phyloP scores from a whole-genome alignment of 2,888 invertebrate species.

The Apocheima hispidaria region DNA sequence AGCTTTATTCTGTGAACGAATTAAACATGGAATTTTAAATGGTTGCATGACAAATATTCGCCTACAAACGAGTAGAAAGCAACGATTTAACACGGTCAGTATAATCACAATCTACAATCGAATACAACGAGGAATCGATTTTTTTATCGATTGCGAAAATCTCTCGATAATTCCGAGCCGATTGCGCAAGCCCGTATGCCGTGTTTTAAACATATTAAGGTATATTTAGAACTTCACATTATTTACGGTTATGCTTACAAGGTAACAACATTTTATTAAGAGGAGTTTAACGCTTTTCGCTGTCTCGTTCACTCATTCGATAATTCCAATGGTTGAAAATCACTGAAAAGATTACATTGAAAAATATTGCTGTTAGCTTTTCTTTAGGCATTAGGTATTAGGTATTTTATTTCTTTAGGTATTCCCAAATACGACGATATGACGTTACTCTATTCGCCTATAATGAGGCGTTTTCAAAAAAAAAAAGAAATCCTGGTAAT shows the following conservation, averaged over 20 bases:
- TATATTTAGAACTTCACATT: slow-evolving; percentile 5
- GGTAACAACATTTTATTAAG: slow-evolving; percentile 3
- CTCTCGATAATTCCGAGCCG: slow-evolving; percentile 41
- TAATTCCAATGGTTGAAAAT: background rate
- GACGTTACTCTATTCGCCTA: no score
- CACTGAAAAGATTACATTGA: no score
- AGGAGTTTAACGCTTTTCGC: background rate
- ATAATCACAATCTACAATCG: slow-evolving; percentile 41
- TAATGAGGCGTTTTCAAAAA: no score
- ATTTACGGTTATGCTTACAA: slow-evolving; percentile 2
- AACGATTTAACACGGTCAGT: slow-evolving; percentile 43
- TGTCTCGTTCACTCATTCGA: background rate
- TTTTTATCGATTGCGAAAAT: slow-evolving; percentile 45
- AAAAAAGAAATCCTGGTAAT: no score
- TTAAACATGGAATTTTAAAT: slow-evolving; percentile 2
- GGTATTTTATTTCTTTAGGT: no score
- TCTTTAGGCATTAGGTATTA: no score
- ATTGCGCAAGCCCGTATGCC: slow-evolving; percentile 33
- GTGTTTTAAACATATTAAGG: slow-evolving; percentile 26
- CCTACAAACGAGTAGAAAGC: slow-evolving; percentile 34
- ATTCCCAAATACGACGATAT: no score
- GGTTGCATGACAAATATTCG: slow-evolving; percentile 27
- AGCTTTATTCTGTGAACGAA: background rate
- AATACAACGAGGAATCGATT: slow-evolving; percentile 46
- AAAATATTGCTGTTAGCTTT: no score